Evolutionary conservation across 2,797 vertebrate species (phyloP).

Genomic region (Enoplosus armatus): DNA sequence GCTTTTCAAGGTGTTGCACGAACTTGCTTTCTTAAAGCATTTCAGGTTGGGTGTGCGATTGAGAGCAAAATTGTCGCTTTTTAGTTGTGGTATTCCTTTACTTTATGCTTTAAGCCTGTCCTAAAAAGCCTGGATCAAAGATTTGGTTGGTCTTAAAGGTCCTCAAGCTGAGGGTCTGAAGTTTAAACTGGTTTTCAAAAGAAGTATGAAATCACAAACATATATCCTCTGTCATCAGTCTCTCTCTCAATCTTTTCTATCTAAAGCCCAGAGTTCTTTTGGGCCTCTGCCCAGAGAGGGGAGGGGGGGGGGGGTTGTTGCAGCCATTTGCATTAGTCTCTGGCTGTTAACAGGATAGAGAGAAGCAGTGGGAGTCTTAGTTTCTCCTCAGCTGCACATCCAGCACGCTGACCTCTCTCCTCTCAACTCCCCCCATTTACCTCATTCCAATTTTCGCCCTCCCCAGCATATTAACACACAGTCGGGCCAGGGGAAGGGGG

Average conservation of each 20-base stretch:
- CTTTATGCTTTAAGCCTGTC: slow-evolving; percentile 12
- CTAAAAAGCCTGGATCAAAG: slow-evolving; percentile 22
- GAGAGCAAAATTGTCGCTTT: background rate
- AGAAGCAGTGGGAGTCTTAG: slow-evolving; percentile 44
- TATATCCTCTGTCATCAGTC: background rate
- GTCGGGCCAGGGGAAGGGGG: slow-evolving; percentile 5
- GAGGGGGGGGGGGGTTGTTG: slow-evolving; percentile 45
- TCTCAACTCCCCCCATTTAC: slow-evolving; percentile 39
- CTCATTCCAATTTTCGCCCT: slow-evolving; percentile 52
- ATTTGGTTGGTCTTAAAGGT: slow-evolving; percentile 6
- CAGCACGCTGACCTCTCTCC: slow-evolving; percentile 48
- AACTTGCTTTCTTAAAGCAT: background rate
- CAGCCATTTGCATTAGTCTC: slow-evolving; percentile 50
- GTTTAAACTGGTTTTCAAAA: slow-evolving; percentile 22
- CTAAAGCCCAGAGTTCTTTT: slow-evolving; percentile 31
- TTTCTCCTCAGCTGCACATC: slow-evolving; percentile 51
- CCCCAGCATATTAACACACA: slow-evolving; percentile 24
- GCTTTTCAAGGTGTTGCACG: background rate
- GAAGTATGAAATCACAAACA: slow-evolving; percentile 25
- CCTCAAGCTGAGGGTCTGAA: slow-evolving; percentile 9
- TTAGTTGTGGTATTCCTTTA: background rate
- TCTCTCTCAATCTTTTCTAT: slow-evolving; percentile 17
- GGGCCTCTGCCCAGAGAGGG: slow-evolving; percentile 22
- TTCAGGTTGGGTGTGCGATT: background rate
- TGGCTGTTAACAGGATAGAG: slow-evolving; percentile 41